Evolutionary conservation across 1,140 invertebrate species (phyloP), one percentile per base, ranked within the genome.

Genomic region (Diploscapter pachys): DNA sequence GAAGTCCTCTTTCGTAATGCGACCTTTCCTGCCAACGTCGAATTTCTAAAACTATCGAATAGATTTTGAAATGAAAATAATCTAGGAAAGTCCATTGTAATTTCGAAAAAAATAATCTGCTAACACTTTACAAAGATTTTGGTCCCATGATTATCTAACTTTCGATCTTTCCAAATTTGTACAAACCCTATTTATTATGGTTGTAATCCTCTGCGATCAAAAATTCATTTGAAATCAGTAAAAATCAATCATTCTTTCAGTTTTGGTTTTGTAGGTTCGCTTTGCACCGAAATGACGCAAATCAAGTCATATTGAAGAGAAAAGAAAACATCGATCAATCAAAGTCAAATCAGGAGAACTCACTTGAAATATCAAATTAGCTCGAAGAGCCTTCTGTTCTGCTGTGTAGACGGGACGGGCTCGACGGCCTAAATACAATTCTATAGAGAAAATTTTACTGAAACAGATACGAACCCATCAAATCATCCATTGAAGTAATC

Each of bases 401-500:
- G 62, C 54, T 5, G 66, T 54, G 8, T 69, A 51, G 50, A 59
- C 49, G 5, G 73, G 71, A 54, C 51, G 62, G 31, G 77, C 77
- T n/a, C 57, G 66, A 53, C 70, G 51, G 31, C 71, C 78, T 79
- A 63, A 66, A 73, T 48, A 4, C 6, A 48, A 50, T 5, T 5
- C 0, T 53, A 4, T 69, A 6, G 13, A 13, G n/a, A 63, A 63
- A 5, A 8, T 56, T 3, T 48, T 48, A 63, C 4, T 62, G 13
- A 4, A 64, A 5, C 72, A n/a, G 6, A 4, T n/a, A 62, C 69
- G 13, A 9, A 78, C 77, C 77, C 55, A 78, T 87, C 90, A 96
- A 92, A 86, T 94, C 93, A 86, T 95, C 95, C 77, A 96, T 93
- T 48, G 93, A 92, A 5, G 89, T 90, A 5, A 94, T 92, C 50